Base-by-base conservation (phyloP, 2,888 invertebrate genomes). In the Spodoptera exigua region DNA sequence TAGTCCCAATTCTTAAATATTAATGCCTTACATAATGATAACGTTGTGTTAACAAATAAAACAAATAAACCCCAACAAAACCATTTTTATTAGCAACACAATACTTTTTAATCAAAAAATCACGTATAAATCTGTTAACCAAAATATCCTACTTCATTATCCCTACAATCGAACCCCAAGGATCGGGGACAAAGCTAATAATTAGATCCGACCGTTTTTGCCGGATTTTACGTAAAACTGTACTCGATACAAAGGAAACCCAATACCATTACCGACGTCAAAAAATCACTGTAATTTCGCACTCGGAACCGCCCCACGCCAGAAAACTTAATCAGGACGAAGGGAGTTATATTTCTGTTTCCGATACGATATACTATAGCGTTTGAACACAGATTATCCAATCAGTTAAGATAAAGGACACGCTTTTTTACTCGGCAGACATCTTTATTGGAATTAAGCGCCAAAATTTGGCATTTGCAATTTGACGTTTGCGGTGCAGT, bases 371-470 rank as follows among this genome's bases (percentile, higher is more conserved):
- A 91, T 90, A 89, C 88, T 89, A 89, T 92, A 90, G 81, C 92
- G 85, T 93, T 93, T 93, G 93, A 93, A 87, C 87, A 92, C 90
- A 93, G 93, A 94, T 94, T 94, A 94, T 92, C 93, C 93, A 94
- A 94, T 94, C 94, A 93, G 94, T 92, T 92, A 93, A 93, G 93
- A 93, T 93, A 94, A 93, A 92, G 89, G 90, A 90, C 91, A 92
- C 92, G 92, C 91, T 93, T 93, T 92, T 93, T 93, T 87, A 80
- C 62, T 67, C 43, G 12, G 7, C 60, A 5, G 61, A 71, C 77
- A 83, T 82, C 80, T 79, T 70, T 52, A 61, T 68, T 70, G 1
- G 81, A 35, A 37, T 61, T 85, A 86, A 78, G 72, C 84, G 87
- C 84, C 89, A 85, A 84, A 83, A 70, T 73, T 68, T 81, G 65